Base-by-base conservation (phyloP, 1,140 invertebrate genomes). In the Drosophila equinoxialis region DNA sequence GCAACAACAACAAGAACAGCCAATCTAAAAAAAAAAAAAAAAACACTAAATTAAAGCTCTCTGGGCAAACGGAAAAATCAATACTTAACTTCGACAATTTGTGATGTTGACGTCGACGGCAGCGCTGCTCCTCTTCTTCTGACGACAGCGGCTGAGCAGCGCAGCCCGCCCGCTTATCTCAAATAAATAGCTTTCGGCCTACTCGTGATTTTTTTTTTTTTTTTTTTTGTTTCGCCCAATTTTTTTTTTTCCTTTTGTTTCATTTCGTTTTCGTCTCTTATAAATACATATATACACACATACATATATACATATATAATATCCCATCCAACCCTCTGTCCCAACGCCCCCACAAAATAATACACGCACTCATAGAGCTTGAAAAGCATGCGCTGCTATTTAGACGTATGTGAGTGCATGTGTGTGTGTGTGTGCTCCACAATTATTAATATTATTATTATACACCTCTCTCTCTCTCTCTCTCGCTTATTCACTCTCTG, bases 181-280 rank as follows among this genome's bases (percentile, higher is more conserved):
- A 90, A 84, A 90, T 84, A 81, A 89, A 89, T 89, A 90, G 85
- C 84, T 89, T 89, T 89, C 84, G 84, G 85, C 84, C 84, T 89
- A 89, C 85, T 89, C 80, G 85, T 84, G 84, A 89, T 89, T 90
- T 83, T 81, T 48, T 23, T 23, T 83, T 81, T 48, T 1, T 23
- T 37, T 37, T 70, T 71, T 79, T 76, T 65, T 37, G 73, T 82
- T 78, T 85, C 71, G 58, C 65, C 61, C 65, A 60, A 51, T 42
- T 48, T 1, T 70, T 65, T 65, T 17, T 11, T 64, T 65, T 65
- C 30, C 26, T 54, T 23, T 62, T 69, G 62, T 72, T 79, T 72
- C 66, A 39, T 70, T 78, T 75, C 66, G 41, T 77, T 81, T 77
- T 85, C 68, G 58, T 68, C 60, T 64, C 81, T 68, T 78, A 85